Evolutionary conservation across 2,888 invertebrate species (phyloP).

Genomic region (Deilephila porcellus): DNA sequence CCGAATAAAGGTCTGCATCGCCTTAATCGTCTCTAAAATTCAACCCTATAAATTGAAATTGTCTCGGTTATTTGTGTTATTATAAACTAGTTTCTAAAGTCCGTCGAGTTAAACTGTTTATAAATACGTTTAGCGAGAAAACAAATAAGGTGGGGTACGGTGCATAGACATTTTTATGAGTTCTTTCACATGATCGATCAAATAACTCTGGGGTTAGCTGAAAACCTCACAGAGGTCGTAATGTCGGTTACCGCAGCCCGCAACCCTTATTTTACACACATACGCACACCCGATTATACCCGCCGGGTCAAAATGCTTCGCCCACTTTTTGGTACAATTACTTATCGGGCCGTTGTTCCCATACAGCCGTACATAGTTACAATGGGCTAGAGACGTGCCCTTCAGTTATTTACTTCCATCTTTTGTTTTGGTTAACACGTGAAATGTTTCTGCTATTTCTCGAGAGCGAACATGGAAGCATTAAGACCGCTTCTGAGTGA

Average conservation of each 20-base stretch:
- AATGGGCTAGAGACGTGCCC: neutral
- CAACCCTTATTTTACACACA: neutral
- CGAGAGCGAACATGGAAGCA: constrained; percentile 13
- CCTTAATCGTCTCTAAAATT: too few species aligned
- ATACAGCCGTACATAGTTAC: constrained; percentile 8
- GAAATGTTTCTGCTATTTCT: constrained; percentile 15
- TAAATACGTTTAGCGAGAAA: neutral
- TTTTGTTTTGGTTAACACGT: constrained; percentile 8
- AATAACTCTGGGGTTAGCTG: neutral
- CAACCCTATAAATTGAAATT: too few species aligned
- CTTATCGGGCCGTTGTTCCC: constrained; percentile 20
- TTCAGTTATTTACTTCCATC: constrained; percentile 5
- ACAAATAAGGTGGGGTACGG: neutral
- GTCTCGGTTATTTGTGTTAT: too few species aligned
- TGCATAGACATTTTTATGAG: neutral
- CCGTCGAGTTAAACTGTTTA: neutral
- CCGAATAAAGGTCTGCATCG: too few species aligned
- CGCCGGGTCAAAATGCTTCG: constrained; percentile 13
- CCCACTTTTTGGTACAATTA: constrained; percentile 21
- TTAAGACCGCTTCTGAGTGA: constrained; percentile 11
- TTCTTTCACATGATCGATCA: constrained; percentile 6
- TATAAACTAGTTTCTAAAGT: neutral
- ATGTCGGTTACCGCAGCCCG: neutral
- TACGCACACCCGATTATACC: constrained; percentile 1
- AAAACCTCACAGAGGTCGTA: neutral